A percentile compares a stretch with the other conserved stretches of the same genome.
These are phyloP conservation scores for Drosophila stalkeri DNA, from an alignment of 2,888 invertebrate species.

Conservation along the genomic window DNA sequence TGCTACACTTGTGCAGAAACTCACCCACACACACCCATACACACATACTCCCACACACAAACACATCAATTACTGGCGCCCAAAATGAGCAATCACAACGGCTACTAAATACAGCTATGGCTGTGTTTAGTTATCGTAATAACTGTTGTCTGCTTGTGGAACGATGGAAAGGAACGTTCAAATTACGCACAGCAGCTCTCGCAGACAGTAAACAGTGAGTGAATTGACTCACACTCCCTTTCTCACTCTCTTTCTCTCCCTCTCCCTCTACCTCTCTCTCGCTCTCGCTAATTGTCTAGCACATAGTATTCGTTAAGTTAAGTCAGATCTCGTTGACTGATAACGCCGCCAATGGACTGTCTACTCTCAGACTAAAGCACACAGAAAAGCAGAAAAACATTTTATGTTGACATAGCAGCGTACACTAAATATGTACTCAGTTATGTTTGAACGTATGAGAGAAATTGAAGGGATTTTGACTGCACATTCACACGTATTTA, in stretches of 20 bases:
- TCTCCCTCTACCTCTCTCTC: constrained; percentile 2
- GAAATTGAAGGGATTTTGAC: constrained; percentile 8
- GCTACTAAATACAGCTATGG: constrained; percentile 33
- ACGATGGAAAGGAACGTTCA: constrained; percentile 6
- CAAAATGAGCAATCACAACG: constrained; percentile 58
- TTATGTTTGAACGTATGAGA: constrained; percentile 18
- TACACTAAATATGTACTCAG: constrained; percentile 7
- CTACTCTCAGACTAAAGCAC: constrained; percentile 4
- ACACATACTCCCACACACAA: constrained; percentile 27
- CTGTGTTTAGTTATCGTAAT: constrained; percentile 49
- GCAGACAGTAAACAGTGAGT: constrained; percentile 7
- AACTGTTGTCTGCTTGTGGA: constrained; percentile 32
- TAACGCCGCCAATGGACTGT: constrained; percentile 41
- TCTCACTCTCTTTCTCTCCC: not conserved
- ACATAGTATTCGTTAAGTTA: constrained; percentile 24
- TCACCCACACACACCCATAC: constrained; percentile 12
- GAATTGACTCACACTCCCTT: not conserved
- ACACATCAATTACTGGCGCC: constrained; percentile 40
- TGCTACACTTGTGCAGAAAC: constrained; percentile 19
- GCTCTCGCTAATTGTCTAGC: constrained; percentile 7
- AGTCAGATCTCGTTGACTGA: constrained; percentile 61
- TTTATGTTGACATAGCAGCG: constrained; percentile 13
- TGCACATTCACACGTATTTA: constrained; percentile 4
- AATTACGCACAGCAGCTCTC: constrained; percentile 21
- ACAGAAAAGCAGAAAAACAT: constrained; percentile 10